phyloP scores from a whole-genome alignment of 2,797 vertebrate species.

The Arrhamphus sclerolepis region DNA sequence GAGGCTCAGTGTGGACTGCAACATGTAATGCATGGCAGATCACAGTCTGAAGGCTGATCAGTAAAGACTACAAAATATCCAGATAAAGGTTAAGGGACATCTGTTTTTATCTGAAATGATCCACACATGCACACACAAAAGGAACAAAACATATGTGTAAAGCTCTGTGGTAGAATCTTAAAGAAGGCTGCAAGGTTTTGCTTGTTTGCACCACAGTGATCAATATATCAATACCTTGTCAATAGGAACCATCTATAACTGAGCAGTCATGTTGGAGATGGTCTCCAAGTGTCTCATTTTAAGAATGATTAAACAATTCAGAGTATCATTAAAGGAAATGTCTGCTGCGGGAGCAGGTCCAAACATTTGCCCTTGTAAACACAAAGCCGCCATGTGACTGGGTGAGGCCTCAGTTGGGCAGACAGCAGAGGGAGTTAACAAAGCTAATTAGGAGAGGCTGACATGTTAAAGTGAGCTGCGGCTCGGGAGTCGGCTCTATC shows the following conservation, averaged over 20 bases:
- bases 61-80: slow-evolving; percentile 80
- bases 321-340: slow-evolving; percentile 34
- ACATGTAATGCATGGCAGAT: slow-evolving; percentile 78
- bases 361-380: slow-evolving; percentile 73
- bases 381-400: slow-evolving; percentile 76
- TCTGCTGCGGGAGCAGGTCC: slow-evolving; percentile 60
- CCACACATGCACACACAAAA: slow-evolving; percentile 17
- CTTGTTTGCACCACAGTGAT: slow-evolving; percentile 50
- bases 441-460: slow-evolving; percentile 84
- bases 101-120: slow-evolving; percentile 65
- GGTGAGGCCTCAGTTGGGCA: slow-evolving; percentile 77
- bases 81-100: slow-evolving; percentile 76
- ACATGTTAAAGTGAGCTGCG: slow-evolving; percentile 85
- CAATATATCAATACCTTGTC: slow-evolving; percentile 70
- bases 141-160: slow-evolving; percentile 29
- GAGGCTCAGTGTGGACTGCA: slow-evolving; percentile 77
- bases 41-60: slow-evolving; percentile 75
- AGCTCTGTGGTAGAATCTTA: slow-evolving; percentile 46
- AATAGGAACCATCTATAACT: slow-evolving; percentile 53
- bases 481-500: slow-evolving; percentile 79
- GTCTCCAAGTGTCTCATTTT: slow-evolving; percentile 45
- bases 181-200: slow-evolving; percentile 37
- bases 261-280: slow-evolving; percentile 29
- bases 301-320: slow-evolving; percentile 49
- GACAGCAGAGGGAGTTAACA: slow-evolving; percentile 84